Evolutionary conservation across 2,888 invertebrate species (phyloP).

Genomic region (Punctoribates punctum): DNA sequence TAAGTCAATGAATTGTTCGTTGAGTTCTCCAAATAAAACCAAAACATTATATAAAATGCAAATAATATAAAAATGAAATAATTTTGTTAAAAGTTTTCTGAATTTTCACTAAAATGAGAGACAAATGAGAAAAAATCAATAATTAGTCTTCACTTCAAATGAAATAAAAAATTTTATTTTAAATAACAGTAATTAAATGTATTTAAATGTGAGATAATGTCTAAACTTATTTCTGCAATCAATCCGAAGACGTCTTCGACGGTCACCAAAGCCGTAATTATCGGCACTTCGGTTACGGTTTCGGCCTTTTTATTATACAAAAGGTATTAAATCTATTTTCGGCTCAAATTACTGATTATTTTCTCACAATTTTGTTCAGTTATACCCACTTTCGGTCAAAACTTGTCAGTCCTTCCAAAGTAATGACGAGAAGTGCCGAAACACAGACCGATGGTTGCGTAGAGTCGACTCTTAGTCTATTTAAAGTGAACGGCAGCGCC

Average conservation of each 20-base stretch:
- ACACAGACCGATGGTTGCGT: slow-evolving; percentile 14
- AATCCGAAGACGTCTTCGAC: not conserved
- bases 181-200: too few relatives aligned
- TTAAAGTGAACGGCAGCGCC: not conserved
- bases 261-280: not conserved
- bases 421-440: not conserved
- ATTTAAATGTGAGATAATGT: not conserved
- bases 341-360: too few relatives aligned
- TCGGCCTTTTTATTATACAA: slow-evolving; percentile 7
- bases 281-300: slow-evolving; percentile 21
- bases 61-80: too few relatives aligned
- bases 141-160: too few relatives aligned
- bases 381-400: not conserved
- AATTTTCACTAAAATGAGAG: too few relatives aligned
- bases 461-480: not conserved
- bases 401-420: not conserved
- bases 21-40: too few relatives aligned
- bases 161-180: too few relatives aligned
- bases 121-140: too few relatives aligned
- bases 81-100: too few relatives aligned
- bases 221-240: not conserved
- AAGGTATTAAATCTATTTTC: not conserved
- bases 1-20: too few relatives aligned
- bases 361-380: too few relatives aligned
- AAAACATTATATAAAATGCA: too few relatives aligned